These are phyloP conservation scores for Chloroclystis v-ata DNA, from an alignment of 2,888 invertebrate species.

Conservation along the genomic window DNA sequence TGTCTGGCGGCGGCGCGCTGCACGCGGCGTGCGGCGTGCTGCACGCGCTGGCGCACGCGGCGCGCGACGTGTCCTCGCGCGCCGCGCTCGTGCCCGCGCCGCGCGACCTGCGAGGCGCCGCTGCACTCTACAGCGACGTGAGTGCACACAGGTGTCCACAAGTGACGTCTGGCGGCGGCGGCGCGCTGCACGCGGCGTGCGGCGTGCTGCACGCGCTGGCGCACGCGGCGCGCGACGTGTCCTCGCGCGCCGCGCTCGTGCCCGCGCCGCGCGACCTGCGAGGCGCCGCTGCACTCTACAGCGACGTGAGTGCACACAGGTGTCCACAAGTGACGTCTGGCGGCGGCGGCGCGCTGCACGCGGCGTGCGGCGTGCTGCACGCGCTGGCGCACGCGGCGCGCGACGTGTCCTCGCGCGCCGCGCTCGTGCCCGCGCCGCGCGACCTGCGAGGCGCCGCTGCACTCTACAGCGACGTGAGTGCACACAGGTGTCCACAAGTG, in stretches of 20 bases:
- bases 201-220: constrained; percentile 30
- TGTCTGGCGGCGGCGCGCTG: constrained; percentile 32
- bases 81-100: constrained; percentile 32
- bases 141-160: constrained; percentile 19
- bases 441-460: constrained; percentile 31
- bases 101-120: constrained; percentile 25
- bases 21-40: constrained; percentile 30
- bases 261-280: constrained; percentile 30
- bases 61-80: constrained; percentile 24
- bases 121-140: constrained; percentile 23
- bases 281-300: constrained; percentile 27
- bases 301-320: constrained; percentile 7
- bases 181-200: constrained; percentile 30
- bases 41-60: constrained; percentile 29
- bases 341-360: constrained; percentile 26
- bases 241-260: constrained; percentile 24
- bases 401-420: constrained; percentile 26
- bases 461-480: constrained; percentile 8
- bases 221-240: constrained; percentile 26
- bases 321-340: constrained; percentile 33
- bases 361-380: constrained; percentile 24
- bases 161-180: constrained; percentile 28
- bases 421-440: constrained; percentile 28
- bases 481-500: constrained; percentile 33
- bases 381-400: constrained; percentile 30